Percentiles rank a stretch among this genome's conserved stretches.
These are phyloP conservation scores for Microctonus hyperodae DNA, from an alignment of 2,888 invertebrate species.

Conservation along the genomic window DNA sequence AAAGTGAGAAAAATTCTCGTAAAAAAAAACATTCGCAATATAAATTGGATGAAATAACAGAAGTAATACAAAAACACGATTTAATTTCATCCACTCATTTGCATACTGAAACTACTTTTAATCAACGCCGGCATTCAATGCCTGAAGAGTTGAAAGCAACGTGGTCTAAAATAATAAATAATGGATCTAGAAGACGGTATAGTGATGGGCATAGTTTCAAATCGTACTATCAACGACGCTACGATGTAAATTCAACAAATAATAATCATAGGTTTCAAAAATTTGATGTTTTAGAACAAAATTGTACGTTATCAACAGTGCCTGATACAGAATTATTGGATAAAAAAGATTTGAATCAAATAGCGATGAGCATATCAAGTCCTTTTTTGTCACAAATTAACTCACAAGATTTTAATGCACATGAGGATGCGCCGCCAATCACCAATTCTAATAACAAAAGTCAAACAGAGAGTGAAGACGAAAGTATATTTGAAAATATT, in stretches of 20 bases:
- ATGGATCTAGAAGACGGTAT: conserved; percentile 6
- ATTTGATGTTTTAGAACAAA: background rate
- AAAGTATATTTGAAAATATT: background rate
- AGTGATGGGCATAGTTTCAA: conserved; percentile 28
- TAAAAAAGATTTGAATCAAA: background rate
- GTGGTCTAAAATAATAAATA: conserved; percentile 9
- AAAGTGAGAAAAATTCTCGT: conserved; percentile 45
- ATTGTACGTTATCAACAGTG: background rate
- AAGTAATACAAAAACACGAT: conserved; percentile 28
- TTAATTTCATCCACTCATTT: conserved; percentile 16
- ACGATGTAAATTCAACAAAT: background rate
- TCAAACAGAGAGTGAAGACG: conserved; percentile 15
- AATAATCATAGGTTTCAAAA: background rate
- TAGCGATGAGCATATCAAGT: background rate
- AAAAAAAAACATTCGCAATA: background rate
- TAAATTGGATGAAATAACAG: conserved; percentile 27
- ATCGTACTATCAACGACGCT: conserved; percentile 12
- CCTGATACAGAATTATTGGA: background rate
- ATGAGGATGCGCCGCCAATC: background rate
- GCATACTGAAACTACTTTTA: conserved; percentile 30
- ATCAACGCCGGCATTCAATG: conserved; percentile 37
- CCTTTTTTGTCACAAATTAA: conserved; percentile 16
- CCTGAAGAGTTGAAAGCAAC: conserved; percentile 32
- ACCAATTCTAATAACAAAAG: background rate
- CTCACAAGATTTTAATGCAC: background rate